Percentiles rank a stretch among this genome's conserved stretches.
These are phyloP conservation scores for Himalopsyche tibetana DNA, from an alignment of 2,888 invertebrate genomes.

Conservation along the genomic window DNA sequence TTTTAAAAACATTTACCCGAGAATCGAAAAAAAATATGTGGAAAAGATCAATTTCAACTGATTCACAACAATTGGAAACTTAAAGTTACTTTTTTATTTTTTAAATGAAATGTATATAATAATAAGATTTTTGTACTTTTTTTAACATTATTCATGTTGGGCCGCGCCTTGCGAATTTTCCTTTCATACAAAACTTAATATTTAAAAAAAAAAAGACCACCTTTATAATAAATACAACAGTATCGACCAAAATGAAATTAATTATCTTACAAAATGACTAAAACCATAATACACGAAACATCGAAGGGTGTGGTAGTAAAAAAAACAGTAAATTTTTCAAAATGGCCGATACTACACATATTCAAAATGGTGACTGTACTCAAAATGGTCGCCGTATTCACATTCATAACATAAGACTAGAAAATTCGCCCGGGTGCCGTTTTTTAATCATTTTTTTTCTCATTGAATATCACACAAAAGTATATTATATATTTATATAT, in stretches of 20 bases:
- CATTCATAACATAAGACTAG: conserved; percentile 19
- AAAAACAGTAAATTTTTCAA: not conserved
- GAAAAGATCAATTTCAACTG: not conserved
- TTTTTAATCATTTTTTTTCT: conserved; percentile 2
- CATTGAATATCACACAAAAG: conserved; percentile 8
- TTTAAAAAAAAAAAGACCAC: not conserved
- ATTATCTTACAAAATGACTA: not conserved
- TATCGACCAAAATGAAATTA: no score
- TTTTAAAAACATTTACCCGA: not conserved
- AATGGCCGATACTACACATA: not conserved
- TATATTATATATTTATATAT: not conserved
- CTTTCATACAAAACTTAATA: not conserved
- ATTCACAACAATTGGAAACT: conserved; percentile 3
- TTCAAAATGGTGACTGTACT: not conserved
- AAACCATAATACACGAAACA: no score
- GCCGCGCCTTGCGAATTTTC: not conserved
- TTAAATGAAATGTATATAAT: not conserved
- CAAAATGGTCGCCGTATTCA: not conserved
- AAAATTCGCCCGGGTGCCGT: not conserved
- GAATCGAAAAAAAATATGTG: not conserved
- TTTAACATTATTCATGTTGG: not conserved
- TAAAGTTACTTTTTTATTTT: not conserved
- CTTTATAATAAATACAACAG: not conserved
- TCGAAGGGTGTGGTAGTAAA: no score
- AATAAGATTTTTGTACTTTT: conserved; percentile 32